Percentiles rank a stretch among this genome's conserved stretches.
phyloP scores from a whole-genome alignment of 2,113 vertebrate species.

The Camarhynchus parvulus region DNA sequence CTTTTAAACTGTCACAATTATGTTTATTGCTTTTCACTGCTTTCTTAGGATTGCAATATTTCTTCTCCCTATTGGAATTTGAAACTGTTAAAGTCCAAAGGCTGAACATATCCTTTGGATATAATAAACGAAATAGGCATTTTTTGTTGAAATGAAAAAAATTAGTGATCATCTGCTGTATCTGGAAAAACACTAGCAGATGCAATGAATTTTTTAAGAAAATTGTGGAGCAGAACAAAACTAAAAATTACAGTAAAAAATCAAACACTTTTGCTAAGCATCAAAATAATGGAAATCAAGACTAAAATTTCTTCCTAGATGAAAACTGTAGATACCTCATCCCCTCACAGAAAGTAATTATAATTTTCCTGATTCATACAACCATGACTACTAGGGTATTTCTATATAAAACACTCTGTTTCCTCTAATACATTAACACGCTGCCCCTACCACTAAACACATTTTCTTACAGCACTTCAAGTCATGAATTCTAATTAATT shows the following conservation, averaged over 20 bases:
- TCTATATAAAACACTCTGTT: neutral
- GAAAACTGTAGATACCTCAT: neutral
- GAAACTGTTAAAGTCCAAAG: neutral
- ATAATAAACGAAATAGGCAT: neutral
- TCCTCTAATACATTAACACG: neutral
- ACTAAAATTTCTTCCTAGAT: neutral
- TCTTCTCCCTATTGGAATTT: neutral
- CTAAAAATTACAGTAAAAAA: neutral
- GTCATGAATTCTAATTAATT: neutral
- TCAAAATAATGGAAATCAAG: neutral
- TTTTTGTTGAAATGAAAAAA: neutral
- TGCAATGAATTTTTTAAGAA: neutral
- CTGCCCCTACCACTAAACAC: neutral
- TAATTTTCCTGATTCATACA: neutral
- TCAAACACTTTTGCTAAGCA: neutral
- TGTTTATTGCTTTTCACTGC: neutral
- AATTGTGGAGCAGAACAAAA: neutral
- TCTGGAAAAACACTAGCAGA: neutral
- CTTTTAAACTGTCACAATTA: neutral
- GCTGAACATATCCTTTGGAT: neutral
- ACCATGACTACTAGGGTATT: neutral
- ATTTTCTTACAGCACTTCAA: neutral
- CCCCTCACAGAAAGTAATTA: neutral
- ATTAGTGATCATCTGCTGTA: neutral
- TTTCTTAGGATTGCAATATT: neutral